Conservation (phyloP, 2,888 invertebrate species). For the Ophion obscuratus region DNA sequence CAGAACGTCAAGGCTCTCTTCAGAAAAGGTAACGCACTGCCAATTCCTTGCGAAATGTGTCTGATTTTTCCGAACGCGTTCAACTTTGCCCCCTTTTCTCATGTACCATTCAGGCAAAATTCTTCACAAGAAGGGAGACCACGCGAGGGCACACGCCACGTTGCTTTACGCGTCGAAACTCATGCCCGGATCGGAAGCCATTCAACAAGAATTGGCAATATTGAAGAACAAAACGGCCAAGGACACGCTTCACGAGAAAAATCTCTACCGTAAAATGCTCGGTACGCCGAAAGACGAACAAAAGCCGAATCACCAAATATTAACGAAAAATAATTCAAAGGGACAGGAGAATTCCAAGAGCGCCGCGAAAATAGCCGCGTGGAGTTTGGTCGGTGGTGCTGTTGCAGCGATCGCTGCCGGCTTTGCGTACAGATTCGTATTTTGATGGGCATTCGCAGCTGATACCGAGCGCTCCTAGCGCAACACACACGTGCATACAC, state of each 20-base stretch:
- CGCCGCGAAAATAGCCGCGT: constrained; percentile 85
- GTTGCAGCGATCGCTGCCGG: constrained; percentile 90
- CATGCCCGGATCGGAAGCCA: constrained; percentile 88
- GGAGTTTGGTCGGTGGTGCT: constrained; percentile 90
- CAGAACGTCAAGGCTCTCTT: constrained; percentile 96
- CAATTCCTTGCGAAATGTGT: not conserved
- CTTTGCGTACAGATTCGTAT: constrained; percentile 89
- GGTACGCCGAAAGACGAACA: constrained; percentile 77
- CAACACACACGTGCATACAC: constrained; percentile 4
- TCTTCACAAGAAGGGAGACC: constrained; percentile 88
- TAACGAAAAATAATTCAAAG: constrained; percentile 54
- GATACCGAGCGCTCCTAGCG: not conserved
- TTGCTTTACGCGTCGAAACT: constrained; percentile 87
- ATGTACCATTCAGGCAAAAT: constrained; percentile 85
- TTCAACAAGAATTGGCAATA: constrained; percentile 86
- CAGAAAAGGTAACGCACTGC: constrained; percentile 89
- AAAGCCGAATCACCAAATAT: constrained; percentile 56
- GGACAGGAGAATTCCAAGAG: constrained; percentile 65
- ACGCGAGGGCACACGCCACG: constrained; percentile 88
- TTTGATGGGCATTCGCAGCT: constrained; percentile 39
- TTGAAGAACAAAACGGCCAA: constrained; percentile 86
- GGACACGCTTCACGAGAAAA: constrained; percentile 87
- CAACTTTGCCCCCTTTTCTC: not conserved
- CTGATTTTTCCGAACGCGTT: too few relatives aligned
- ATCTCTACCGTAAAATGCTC: constrained; percentile 89